Conservation (phyloP, 2,888 invertebrate genomes). For the Hyles lineata region DNA sequence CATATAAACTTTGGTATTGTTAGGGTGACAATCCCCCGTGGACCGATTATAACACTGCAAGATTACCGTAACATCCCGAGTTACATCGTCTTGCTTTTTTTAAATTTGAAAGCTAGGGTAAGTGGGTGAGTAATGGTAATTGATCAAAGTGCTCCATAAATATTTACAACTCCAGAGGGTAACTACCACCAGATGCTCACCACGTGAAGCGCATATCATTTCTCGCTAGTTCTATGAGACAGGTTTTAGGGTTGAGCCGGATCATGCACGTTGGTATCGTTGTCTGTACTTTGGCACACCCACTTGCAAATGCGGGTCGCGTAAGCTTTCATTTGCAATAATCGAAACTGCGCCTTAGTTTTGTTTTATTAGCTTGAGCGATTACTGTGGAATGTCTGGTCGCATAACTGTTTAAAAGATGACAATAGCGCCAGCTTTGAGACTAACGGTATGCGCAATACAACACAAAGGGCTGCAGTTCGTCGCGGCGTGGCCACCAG, state of each 20-base stretch:
- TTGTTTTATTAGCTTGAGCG: neutral
- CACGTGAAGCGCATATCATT: neutral
- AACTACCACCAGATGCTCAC: neutral
- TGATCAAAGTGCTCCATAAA: neutral
- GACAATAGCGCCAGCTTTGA: constrained; percentile 1
- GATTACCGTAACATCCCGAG: too few species aligned
- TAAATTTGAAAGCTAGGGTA: neutral
- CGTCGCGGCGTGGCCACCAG: neutral
- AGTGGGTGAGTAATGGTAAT: neutral
- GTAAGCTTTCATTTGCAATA: neutral
- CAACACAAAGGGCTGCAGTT: constrained; percentile 14
- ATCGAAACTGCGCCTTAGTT: neutral
- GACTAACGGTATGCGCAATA: neutral
- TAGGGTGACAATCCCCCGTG: too few species aligned
- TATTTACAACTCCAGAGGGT: neutral
- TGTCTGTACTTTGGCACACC: neutral
- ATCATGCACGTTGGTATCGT: too few species aligned
- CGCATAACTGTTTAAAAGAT: neutral
- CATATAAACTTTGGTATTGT: too few species aligned
- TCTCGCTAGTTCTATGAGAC: too few species aligned
- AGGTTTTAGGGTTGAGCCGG: too few species aligned
- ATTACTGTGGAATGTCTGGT: neutral
- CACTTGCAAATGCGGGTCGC: neutral
- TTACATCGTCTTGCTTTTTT: neutral
- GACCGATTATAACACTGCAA: too few species aligned